Evolutionary conservation across 2,888 invertebrate genomes (phyloP), one percentile per base, ranked within the genome.

Genomic region (Sialis lutaria): DNA sequence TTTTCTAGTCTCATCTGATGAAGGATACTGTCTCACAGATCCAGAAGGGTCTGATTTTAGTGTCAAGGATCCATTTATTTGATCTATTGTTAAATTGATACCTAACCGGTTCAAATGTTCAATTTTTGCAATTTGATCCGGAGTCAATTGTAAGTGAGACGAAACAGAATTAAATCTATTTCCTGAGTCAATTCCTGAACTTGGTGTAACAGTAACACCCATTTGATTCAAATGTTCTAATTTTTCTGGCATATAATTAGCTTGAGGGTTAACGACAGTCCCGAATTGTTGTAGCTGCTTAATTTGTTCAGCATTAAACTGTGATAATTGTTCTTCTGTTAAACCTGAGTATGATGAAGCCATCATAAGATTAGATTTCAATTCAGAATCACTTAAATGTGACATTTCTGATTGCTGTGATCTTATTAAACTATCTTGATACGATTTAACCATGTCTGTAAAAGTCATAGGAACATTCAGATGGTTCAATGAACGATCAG

Each of bases 21-120:
- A n/a, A 37, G 37, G 37, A 10, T 10, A 10, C 12, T 37, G 10
- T 8, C 12, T n/a, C n/a, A 12, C 37, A 10, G 37, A 6, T n/a
- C 10, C 12, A n/a, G 12, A 10, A 6, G 37, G 37, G 7, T 45
- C 40, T n/a, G 33, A 34, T 31, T 44, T 44, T 8, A 44, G 10
- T 12, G 10, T 44, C 12, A 40, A 32, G 2, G 31, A 31, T 5
- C 45, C 45, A 22, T 45, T 45, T 8, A 47, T 42, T 42, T 47
- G 47, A 37, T 47, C 47, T 8, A 42, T 33, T 6, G 47, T 47
- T 9, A 47, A 42, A 42, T 45, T 45, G 39, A 45, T 45, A n/a
- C 47, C 47, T n/a, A 47, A 35, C 33, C 47, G 47, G 13, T 42
- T 42, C 30, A 47, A 35, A 12, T 47, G 47, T 22, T 47, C 47